Percentiles rank a stretch among this genome's conserved stretches.
These are phyloP conservation scores for Agelas oroides DNA, from an alignment of 37 sponge, comb jelly and placozoan genomes.

Conservation along the genomic window DNA sequence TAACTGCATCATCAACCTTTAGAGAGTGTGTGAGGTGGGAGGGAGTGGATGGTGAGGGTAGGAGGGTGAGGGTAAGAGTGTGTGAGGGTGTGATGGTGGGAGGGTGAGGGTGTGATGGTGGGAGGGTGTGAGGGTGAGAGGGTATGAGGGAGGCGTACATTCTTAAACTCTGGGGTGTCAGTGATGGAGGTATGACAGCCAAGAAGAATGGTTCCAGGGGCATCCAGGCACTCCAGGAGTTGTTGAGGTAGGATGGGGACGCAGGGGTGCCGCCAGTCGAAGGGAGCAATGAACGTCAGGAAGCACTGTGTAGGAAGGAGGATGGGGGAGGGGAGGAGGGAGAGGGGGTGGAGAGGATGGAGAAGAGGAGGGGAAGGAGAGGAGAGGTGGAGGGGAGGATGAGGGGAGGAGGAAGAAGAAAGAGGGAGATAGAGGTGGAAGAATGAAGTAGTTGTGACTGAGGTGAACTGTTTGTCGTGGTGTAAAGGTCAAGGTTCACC, in stretches of 20 bases:
- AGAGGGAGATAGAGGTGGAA: not conserved
- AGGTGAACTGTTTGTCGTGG: too few species aligned
- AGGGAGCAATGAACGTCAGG: slow-evolving; percentile 64
- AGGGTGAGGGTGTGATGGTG: not conserved
- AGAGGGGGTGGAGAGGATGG: not conserved
- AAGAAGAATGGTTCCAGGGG: slow-evolving; percentile 46
- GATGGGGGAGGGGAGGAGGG: not conserved
- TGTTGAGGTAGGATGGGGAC: slow-evolving; percentile 55
- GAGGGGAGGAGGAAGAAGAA: not conserved
- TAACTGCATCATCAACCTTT: slow-evolving; percentile 60
- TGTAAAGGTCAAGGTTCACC: slow-evolving; percentile 12
- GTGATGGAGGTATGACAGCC: slow-evolving; percentile 33
- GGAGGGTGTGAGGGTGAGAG: not conserved
- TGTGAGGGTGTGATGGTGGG: not conserved
- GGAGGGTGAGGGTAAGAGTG: too few species aligned
- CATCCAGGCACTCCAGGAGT: slow-evolving; percentile 48
- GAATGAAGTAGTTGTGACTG: not conserved
- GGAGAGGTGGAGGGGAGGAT: not conserved
- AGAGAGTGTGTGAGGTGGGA: not conserved
- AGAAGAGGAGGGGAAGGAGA: not conserved
- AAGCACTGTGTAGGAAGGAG: slow-evolving; percentile 52
- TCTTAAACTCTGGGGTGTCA: slow-evolving; percentile 3
- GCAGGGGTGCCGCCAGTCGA: slow-evolving; percentile 60
- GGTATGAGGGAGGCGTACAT: not conserved
- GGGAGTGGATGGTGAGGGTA: not conserved